Base-by-base conservation (phyloP, 1,140 invertebrate species). In the Scaptomyza hsui region DNA sequence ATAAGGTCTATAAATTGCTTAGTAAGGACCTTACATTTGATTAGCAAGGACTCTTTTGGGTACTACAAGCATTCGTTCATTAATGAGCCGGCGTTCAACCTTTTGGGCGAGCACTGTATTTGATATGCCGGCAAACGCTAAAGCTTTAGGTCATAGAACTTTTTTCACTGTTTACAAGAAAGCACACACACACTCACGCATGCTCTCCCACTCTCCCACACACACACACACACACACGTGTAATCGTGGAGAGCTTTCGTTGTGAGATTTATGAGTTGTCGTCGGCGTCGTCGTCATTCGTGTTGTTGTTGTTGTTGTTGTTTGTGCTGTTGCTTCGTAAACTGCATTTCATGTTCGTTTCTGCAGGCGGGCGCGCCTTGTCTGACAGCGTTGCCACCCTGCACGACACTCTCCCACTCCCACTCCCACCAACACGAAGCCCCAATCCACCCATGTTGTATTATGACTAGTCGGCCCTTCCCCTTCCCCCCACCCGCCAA, bases 71-170 rank as follows among this genome's bases (percentile, higher is more conserved):
- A 4, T 37, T 37, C 1, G 32, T 3, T 37, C 9, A 32, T 12
- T 12, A 32, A 10, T 10, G 1, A 10, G 9, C 7, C 29, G 10
- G 32, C 32, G 32, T n/a, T 37, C 32, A 3, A n/a, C 12, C 4
- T 37, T 3, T n/a, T 37, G 12, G 3, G 32, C 12, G 32, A 0
- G 3, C 32, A 37, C 32, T 37, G 32, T 37, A 75, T 89, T 85
- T 78, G 76, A 1, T 29, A 47, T 45, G 42, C 67, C 51, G 57
- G 49, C 65, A 61, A 15, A 13, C 19, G 52, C 63, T 51, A 1
- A 53, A 85, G 79, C 86, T 85, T 89, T 90, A 62, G 89, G 89
- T 90, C 89, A 90, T 90, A 90, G 88, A 90, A 90, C 88, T 90
- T 90, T 89, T 86, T 89, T 89, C 72, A 60, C 47, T 82, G 75